Evolutionary conservation across 2,113 vertebrate genomes (phyloP).

Genomic region (Tetraodon nigroviridis): DNA sequence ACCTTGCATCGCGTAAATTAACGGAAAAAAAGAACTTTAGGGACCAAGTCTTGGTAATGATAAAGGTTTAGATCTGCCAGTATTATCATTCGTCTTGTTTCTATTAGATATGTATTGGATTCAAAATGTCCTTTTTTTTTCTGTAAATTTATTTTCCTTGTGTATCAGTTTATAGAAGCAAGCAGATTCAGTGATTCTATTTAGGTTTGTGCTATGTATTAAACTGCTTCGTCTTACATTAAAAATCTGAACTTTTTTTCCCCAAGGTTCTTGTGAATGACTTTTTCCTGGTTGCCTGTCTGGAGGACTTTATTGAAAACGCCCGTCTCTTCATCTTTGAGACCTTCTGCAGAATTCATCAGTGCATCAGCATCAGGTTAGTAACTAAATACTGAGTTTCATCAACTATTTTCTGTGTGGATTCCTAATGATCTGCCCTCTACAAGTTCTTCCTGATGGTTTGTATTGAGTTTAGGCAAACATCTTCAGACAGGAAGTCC

Average conservation of each 20-base stretch:
- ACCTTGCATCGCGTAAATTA: conserved; percentile 21
- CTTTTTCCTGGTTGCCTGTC: conserved; percentile 94
- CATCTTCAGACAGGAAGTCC: conserved; percentile 21
- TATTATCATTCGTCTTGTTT: conserved; percentile 1
- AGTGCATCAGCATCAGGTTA: conserved; percentile 97
- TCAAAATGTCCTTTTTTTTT: conserved; percentile 23
- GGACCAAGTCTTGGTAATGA: conserved; percentile 30
- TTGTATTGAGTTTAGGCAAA: conserved; percentile 4
- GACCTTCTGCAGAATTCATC: conserved; percentile 97
- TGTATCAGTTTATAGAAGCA: conserved; percentile 6
- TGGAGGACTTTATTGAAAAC: conserved; percentile 98
- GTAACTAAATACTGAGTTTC: too few species aligned
- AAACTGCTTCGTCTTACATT: neutral
- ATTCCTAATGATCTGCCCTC: too few species aligned
- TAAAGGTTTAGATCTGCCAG: conserved; percentile 1
- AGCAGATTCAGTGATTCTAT: conserved; percentile 21
- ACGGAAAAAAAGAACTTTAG: conserved; percentile 36
- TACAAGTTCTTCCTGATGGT: neutral
- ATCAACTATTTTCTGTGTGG: too few species aligned
- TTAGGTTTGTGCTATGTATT: neutral
- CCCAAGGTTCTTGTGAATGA: conserved; percentile 91
- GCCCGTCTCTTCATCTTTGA: conserved; percentile 98
- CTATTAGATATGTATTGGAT: neutral
- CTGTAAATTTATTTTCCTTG: neutral
- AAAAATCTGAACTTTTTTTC: conserved; percentile 2